These are phyloP conservation scores for Callimorpha dominula DNA, from an alignment of 2,888 invertebrate genomes.

Conservation along the genomic window DNA sequence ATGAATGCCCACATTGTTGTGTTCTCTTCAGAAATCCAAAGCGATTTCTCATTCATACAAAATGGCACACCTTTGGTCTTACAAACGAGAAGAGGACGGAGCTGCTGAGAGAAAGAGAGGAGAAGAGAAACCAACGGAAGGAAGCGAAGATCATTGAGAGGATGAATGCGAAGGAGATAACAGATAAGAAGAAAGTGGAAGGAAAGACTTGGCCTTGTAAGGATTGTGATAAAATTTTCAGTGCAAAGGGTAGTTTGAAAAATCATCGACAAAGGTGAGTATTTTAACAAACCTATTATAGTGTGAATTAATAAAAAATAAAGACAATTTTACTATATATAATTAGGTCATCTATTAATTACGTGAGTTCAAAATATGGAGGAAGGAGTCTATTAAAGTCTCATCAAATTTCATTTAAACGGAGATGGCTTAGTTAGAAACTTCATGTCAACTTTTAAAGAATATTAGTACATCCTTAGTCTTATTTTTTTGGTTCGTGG, in stretches of 20 bases:
- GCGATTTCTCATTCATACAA: conserved; percentile 75
- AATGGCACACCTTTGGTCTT: conserved; percentile 79
- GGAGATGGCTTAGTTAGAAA: too few relatives aligned
- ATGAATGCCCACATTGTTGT: conserved; percentile 73
- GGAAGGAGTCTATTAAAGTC: too few relatives aligned
- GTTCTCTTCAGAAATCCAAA: conserved; percentile 73
- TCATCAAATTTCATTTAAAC: too few relatives aligned
- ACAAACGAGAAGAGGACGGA: conserved; percentile 66
- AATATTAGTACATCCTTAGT: too few relatives aligned
- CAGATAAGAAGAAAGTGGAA: conserved; percentile 36
- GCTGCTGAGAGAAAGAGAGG: conserved; percentile 59
- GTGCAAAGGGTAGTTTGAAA: conserved; percentile 67
- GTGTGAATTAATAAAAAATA: too few relatives aligned
- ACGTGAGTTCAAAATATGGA: too few relatives aligned
- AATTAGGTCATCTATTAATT: too few relatives aligned
- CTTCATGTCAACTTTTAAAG: too few relatives aligned
- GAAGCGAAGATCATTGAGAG: conserved; percentile 57
- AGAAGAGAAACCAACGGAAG: conserved; percentile 51
- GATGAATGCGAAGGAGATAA: conserved; percentile 48
- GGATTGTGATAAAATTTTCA: conserved; percentile 74
- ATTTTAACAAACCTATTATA: background rate
- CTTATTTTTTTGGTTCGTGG: too few relatives aligned
- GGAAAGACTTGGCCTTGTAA: conserved; percentile 67
- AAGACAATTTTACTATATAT: too few relatives aligned
- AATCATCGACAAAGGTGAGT: conserved; percentile 73